Conservation (phyloP, 2,113 vertebrate genomes). For the Crotalus helleri region DNA sequence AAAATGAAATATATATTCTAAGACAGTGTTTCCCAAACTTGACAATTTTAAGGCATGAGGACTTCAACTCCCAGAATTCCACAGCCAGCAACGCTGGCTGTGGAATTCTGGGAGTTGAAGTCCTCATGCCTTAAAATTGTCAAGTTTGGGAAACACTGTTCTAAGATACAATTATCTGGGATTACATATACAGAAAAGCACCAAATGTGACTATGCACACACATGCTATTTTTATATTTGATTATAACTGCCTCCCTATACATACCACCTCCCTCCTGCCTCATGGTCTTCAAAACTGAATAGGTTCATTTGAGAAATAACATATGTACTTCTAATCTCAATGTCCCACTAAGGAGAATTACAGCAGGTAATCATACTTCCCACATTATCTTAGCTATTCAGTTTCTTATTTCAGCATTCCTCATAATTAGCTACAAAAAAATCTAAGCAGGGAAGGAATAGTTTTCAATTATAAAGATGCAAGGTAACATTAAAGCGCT, state of each 20-base stretch:
- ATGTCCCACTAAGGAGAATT: slow-evolving; percentile 22
- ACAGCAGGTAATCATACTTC: slow-evolving; percentile 4
- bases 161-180: neutral
- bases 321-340: slow-evolving; percentile 19
- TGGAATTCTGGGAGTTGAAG: too few species aligned
- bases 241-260: neutral
- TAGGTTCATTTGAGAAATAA: neutral
- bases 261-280: neutral
- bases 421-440: slow-evolving; percentile 17
- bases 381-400: slow-evolving; percentile 18
- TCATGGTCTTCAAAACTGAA: neutral
- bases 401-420: slow-evolving; percentile 39
- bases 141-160: neutral
- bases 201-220: neutral
- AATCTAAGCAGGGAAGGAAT: slow-evolving; percentile 29
- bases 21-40: neutral
- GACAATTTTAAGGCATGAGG: too few species aligned
- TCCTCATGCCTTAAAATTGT: too few species aligned
- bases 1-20: neutral
- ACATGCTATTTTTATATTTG: neutral
- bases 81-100: too few species aligned
- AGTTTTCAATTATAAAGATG: slow-evolving; percentile 34
- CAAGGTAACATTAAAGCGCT: slow-evolving; percentile 15
- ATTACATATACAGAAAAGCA: neutral
- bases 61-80: too few species aligned